A percentile compares a stretch with the other conserved stretches of the same genome.
Conservation (phyloP, 2,888 invertebrate species). For the Ochropacha duplaris region DNA sequence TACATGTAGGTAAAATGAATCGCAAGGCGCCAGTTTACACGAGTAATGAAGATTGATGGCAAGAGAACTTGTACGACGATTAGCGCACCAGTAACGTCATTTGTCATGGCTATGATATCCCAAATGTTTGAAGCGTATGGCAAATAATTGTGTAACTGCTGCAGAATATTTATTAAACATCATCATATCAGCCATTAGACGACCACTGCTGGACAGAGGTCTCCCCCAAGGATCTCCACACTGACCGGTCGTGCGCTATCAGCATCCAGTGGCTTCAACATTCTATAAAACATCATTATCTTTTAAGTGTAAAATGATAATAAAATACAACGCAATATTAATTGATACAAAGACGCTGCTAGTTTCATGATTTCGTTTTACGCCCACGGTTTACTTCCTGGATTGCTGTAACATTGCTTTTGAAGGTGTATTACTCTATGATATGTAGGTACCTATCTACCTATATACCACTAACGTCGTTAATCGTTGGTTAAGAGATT, state of each 20-base stretch:
- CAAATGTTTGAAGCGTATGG: conserved; percentile 12
- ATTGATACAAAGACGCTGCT: not conserved
- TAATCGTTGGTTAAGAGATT: no score
- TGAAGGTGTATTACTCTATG: no score
- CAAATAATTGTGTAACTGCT: not conserved
- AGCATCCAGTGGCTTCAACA: no score
- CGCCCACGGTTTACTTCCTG: no score
- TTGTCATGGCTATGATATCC: conserved; percentile 39
- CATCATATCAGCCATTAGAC: no score
- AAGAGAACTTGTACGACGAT: conserved; percentile 56
- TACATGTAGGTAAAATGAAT: conserved; percentile 66
- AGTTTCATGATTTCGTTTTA: not conserved
- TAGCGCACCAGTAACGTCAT: conserved; percentile 48
- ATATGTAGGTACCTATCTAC: no score
- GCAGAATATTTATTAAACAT: not conserved
- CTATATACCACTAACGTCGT: no score
- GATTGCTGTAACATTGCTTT: no score
- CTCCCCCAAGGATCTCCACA: no score
- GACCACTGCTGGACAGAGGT: no score
- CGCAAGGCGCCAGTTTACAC: conserved; percentile 62
- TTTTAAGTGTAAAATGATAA: not conserved
- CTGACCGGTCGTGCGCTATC: no score
- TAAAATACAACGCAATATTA: not conserved
- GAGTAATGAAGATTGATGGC: conserved; percentile 78
- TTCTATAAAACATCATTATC: not conserved